These are phyloP conservation scores for Myocastor coypus DNA, from an alignment of 2,113 vertebrate genomes.

Conservation along the genomic window DNA sequence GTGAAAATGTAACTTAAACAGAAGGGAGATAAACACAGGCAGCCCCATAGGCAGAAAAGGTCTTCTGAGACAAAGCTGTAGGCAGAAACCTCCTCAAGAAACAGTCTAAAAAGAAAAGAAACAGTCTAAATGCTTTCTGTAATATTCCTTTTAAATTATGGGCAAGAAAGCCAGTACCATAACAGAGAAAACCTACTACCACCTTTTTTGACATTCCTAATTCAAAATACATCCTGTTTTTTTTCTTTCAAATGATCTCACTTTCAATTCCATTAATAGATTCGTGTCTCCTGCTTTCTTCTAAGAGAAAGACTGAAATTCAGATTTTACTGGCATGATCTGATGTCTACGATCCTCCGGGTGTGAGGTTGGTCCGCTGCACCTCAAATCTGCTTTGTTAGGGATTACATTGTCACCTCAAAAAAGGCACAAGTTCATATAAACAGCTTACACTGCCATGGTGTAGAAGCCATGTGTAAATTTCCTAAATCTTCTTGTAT, in stretches of 20 bases:
- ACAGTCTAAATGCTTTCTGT: neutral
- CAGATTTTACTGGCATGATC: neutral
- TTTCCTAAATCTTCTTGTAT: constrained; percentile 58
- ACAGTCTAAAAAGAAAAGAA: neutral
- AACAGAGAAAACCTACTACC: neutral
- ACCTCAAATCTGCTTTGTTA: neutral
- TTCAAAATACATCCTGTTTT: constrained; percentile 32
- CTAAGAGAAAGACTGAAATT: constrained; percentile 4
- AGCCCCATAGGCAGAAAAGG: neutral
- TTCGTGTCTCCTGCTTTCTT: neutral
- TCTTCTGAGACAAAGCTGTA: neutral
- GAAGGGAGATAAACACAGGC: neutral
- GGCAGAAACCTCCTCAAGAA: neutral
- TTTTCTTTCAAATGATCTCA: constrained; percentile 1
- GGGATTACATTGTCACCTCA: constrained; percentile 41
- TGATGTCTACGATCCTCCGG: neutral
- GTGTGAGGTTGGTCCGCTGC: neutral
- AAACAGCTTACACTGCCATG: neutral
- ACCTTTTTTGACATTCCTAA: neutral
- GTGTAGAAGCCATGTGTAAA: constrained; percentile 57
- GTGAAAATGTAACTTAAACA: neutral
- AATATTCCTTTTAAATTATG: neutral
- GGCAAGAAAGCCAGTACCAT: constrained; percentile 1
- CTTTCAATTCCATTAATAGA: neutral
- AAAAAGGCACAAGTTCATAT: constrained; percentile 20